Conservation (phyloP, 1,140 invertebrate genomes). For the Nasonia vitripennis region DNA sequence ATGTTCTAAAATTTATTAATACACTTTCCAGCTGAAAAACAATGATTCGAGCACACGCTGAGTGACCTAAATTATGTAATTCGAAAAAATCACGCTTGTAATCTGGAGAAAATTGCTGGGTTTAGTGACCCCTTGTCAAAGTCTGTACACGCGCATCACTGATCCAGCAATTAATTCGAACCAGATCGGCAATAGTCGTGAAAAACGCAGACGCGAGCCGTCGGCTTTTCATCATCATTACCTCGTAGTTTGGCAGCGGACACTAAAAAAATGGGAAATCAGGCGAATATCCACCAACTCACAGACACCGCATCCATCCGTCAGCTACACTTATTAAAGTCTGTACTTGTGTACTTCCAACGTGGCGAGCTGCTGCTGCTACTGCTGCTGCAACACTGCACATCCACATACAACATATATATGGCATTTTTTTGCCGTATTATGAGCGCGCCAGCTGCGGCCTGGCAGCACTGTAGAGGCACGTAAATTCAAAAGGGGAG, state of each 20-base stretch:
- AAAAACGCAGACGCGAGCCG: neutral
- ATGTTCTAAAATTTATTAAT: neutral
- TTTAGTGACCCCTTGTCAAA: conserved; percentile 51
- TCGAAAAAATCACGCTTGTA: conserved; percentile 10
- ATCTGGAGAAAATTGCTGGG: conserved; percentile 24
- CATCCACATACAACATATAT: neutral
- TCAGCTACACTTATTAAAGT: conserved; percentile 55
- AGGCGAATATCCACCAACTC: conserved; percentile 58
- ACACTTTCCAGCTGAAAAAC: neutral
- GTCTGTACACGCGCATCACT: neutral
- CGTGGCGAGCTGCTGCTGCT: conserved; percentile 66
- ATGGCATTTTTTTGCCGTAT: neutral
- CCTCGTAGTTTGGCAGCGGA: conserved; percentile 33
- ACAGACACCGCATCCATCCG: conserved; percentile 63
- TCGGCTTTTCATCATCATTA: conserved; percentile 4
- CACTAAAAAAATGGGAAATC: conserved; percentile 55
- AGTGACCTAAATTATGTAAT: conserved; percentile 16
- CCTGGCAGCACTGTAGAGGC: conserved; percentile 6
- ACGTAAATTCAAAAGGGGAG: neutral
- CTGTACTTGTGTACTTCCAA: conserved; percentile 64
- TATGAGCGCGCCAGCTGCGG: too few relatives aligned
- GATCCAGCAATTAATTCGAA: neutral
- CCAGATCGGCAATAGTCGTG: neutral
- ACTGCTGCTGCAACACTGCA: conserved; percentile 9
- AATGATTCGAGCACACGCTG: neutral